Evolutionary conservation across 2,113 vertebrate genomes (phyloP), one percentile per base, ranked within the genome.

Genomic region (Dermatemys mawii): DNA sequence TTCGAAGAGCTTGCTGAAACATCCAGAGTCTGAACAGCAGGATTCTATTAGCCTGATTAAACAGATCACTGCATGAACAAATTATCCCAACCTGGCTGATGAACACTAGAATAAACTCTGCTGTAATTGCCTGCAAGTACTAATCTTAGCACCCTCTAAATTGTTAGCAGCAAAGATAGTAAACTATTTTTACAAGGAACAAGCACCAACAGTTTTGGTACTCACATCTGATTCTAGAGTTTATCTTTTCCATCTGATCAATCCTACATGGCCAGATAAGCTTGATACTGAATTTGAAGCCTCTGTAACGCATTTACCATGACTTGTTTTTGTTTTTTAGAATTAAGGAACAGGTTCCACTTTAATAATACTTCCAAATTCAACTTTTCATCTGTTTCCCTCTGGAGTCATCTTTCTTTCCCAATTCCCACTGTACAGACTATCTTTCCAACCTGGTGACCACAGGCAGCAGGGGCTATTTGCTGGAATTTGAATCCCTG

Each of bases 341-440:
- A 94, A 91, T 89, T 90, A 88, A 96, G 93, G 54, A 49, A 94
- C 95, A 84, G 6, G 7, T 4, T 87, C 54, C 19, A n/a, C 44
- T 89, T 90, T 32, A 94, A 85, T 50, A 75, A 10, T 55, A 87
- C 83, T 79, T 84, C 86, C 89, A 91, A 86, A 73, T 90, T 85
- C 49, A 90, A 29, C 60, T 90, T 92, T 93, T 94, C 35, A 55
- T 87, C 17, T 27, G 17, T 89, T 94, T 95, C 80, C 91, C 81
- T 87, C 53, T 91, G 89, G 82, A 95, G 54, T 19, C 9, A 55
- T 92, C 81, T 88, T 93, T 86, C 41, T 90, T 78, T 35, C 24
- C 3, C 5, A 38, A 13, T 86, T 17, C 55, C 51, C 53, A 87
- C 26, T 70, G 12, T 53, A 63, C 55, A 54, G 89, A 78, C 55